Evolutionary conservation across 92 coral and sea anemone species (phyloP), one percentile per base, ranked within the genome.

Genomic region (Muricea muricata): DNA sequence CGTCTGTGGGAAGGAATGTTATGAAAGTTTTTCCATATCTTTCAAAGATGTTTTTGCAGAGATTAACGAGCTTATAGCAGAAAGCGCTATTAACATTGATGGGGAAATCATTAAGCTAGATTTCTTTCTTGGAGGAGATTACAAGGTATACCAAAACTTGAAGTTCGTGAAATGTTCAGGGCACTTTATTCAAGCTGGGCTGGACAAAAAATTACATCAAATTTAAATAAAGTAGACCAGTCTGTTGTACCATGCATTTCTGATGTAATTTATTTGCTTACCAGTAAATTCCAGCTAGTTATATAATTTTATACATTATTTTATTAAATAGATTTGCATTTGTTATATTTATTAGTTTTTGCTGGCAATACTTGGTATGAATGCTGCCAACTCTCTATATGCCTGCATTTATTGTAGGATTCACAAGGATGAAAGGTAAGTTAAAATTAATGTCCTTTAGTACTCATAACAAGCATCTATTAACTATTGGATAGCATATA

Each of bases 341-440:
- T n/a, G n/a, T n/a, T n/a, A n/a, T n/a, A n/a, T n/a, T n/a, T n/a
- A n/a, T n/a, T 82, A 87, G 90, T 83, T 75, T 63, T 70, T 88
- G 58, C 60, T 88, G 21, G 30, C 75, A 75, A 75, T 88, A 35
- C 78, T 83, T 12, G 88, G 91, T 4, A 88, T 88, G 85, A 88
- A 29, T 29, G 34, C 34, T 83, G 88, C 85, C 7, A 48, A 37
- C 26, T 54, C 91, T 28, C 76, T 45, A 11, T 88, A 88, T 65
- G 75, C 85, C 24, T 88, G 91, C 68, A 84, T 88, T 2, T 88
- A 83, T 80, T 88, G 88, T 74, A 88, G 76, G 52, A 76, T 83
- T 75, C 81, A 82, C 52, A 88, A 88, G 74, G 58, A 65, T 20
- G 73, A 52, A 63, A 85, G 88, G 88, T 87, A 29, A 21, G 47